Conservation (phyloP, 2,797 vertebrate genomes). For the Coilia nasus region DNA sequence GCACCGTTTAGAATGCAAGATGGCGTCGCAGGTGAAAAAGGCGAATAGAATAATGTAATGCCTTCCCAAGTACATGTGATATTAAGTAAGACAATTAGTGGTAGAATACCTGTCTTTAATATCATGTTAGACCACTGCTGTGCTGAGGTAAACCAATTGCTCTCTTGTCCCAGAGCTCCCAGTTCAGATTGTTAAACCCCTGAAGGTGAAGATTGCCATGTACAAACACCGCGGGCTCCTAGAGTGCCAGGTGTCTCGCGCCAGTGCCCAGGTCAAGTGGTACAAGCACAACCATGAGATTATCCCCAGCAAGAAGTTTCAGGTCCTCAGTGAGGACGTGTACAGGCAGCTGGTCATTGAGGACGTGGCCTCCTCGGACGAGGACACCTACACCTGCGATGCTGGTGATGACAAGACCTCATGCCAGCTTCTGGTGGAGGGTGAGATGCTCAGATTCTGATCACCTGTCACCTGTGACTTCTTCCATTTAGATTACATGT, state of each 20-base stretch:
- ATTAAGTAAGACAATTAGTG: too few species aligned
- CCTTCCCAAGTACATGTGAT: too few species aligned
- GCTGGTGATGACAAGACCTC: constrained; percentile 87
- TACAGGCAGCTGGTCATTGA: constrained; percentile 92
- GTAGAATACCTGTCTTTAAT: too few species aligned
- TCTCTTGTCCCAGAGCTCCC: constrained; percentile 81
- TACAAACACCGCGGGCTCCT: constrained; percentile 88
- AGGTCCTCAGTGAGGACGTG: constrained; percentile 85
- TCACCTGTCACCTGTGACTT: neutral
- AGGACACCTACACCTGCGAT: constrained; percentile 91
- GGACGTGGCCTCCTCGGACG: constrained; percentile 85
- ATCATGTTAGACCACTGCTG: neutral
- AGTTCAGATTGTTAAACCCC: constrained; percentile 84
- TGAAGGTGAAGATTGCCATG: constrained; percentile 92
- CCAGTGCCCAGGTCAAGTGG: constrained; percentile 88
- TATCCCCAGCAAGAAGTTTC: constrained; percentile 76
- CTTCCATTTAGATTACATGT: neutral
- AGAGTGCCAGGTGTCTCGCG: constrained; percentile 92
- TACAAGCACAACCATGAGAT: constrained; percentile 82
- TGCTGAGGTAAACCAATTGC: neutral
- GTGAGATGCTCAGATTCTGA: constrained; percentile 66
- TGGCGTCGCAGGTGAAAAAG: too few species aligned
- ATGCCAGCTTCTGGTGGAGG: constrained; percentile 93
- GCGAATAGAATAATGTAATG: too few species aligned
- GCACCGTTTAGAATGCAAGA: too few species aligned